Conservation (phyloP, 1,140 invertebrate genomes). For the Drosophila lowei region DNA sequence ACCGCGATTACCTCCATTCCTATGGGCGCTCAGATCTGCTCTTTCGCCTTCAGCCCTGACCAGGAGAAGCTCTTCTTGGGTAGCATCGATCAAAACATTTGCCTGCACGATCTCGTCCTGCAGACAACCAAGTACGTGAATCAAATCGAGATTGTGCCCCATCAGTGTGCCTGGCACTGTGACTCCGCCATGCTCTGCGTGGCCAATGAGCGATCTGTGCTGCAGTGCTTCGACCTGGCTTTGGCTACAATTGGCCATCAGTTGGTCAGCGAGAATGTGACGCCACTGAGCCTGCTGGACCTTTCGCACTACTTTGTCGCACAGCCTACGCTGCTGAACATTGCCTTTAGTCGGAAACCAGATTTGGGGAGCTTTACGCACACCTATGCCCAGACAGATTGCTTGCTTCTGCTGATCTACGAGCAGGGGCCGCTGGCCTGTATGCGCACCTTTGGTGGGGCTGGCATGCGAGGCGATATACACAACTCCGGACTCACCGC, state of each 20-base stretch:
- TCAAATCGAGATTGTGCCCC: conserved; percentile 87
- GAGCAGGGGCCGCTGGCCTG: conserved; percentile 85
- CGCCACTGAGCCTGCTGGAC: conserved; percentile 86
- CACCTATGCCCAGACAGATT: conserved; percentile 83
- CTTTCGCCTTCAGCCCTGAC: conserved; percentile 87
- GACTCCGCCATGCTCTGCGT: conserved; percentile 88
- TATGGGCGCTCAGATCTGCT: conserved; percentile 88
- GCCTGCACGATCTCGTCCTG: conserved; percentile 87
- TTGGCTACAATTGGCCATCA: conserved; percentile 88
- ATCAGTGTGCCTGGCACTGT: conserved; percentile 89
- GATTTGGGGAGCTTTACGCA: conserved; percentile 83
- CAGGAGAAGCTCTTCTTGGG: conserved; percentile 89
- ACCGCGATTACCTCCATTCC: conserved; percentile 88
- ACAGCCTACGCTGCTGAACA: conserved; percentile 85
- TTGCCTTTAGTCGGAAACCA: conserved; percentile 85
- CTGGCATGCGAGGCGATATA: conserved; percentile 76
- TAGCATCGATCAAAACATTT: conserved; percentile 90
- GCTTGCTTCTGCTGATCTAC: conserved; percentile 85
- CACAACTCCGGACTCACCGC: conserved; percentile 84
- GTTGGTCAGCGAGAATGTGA: conserved; percentile 87
- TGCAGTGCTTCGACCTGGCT: conserved; percentile 91
- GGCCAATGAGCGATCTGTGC: conserved; percentile 88
- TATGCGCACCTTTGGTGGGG: conserved; percentile 73
- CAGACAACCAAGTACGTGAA: conserved; percentile 86
- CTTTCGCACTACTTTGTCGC: conserved; percentile 88